These are phyloP conservation scores for Lasioglossum zephyrum DNA, from an alignment of 2,888 invertebrate species.

Conservation along the genomic window DNA sequence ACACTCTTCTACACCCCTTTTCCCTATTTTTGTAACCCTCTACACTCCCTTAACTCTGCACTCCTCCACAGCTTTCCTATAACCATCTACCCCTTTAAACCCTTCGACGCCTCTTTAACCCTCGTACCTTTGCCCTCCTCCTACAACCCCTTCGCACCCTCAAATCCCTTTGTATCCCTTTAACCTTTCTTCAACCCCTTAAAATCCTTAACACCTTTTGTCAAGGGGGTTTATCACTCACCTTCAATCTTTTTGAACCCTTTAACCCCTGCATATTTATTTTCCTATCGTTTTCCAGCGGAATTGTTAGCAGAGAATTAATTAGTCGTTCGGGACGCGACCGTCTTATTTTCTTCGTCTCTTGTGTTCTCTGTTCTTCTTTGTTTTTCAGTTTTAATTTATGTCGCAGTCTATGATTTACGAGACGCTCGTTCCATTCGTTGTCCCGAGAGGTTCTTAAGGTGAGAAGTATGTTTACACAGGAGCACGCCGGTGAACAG, in stretches of 20 bases:
- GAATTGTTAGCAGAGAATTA: conserved; percentile 50
- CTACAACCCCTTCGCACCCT: not conserved
- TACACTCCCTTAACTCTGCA: not conserved
- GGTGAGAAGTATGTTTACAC: not conserved
- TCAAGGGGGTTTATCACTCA: no score
- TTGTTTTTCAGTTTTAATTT: not conserved
- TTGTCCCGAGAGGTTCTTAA: not conserved
- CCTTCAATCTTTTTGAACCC: not conserved
- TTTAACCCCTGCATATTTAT: not conserved
- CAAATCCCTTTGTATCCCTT: not conserved
- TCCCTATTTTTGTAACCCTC: not conserved
- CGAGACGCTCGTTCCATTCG: conserved; percentile 3
- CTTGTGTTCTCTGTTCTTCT: not conserved
- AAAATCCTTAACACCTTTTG: not conserved
- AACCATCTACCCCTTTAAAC: not conserved
- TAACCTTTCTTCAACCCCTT: not conserved
- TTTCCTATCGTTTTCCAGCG: conserved; percentile 25
- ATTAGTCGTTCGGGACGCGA: not conserved
- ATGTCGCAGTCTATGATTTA: not conserved
- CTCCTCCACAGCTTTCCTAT: not conserved
- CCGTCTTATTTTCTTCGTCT: not conserved
- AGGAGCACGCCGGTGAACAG: not conserved
- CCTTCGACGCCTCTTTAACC: not conserved
- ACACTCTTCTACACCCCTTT: not conserved
- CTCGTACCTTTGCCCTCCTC: not conserved